phyloP scores from a whole-genome alignment of 2,888 invertebrate genomes.

The Xestia sexstrigata region DNA sequence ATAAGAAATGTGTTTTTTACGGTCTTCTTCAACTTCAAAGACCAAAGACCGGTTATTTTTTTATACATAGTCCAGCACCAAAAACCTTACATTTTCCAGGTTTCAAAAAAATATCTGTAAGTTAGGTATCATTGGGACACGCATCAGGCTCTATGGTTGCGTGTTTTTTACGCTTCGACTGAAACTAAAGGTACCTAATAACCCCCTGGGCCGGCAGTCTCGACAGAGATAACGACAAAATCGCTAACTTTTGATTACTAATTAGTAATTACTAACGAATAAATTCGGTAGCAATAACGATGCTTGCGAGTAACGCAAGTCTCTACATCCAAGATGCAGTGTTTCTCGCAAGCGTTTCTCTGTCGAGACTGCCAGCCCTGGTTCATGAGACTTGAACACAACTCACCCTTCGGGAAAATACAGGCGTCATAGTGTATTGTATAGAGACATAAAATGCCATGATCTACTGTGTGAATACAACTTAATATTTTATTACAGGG shows the following conservation, averaged over 20 bases:
- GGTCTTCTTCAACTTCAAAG: constrained; percentile 25
- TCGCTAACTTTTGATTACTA: too few species aligned
- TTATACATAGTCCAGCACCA: neutral
- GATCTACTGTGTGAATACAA: neutral
- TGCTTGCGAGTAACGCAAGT: too few species aligned
- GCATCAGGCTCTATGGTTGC: constrained; percentile 12
- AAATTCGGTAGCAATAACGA: too few species aligned
- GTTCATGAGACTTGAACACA: too few species aligned
- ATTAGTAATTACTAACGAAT: too few species aligned
- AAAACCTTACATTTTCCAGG: neutral
- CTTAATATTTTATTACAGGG: neutral
- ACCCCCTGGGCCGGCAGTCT: too few species aligned
- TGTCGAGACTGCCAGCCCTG: too few species aligned
- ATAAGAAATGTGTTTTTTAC: constrained; percentile 9
- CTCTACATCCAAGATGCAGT: too few species aligned
- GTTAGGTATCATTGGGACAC: neutral
- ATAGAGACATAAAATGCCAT: neutral
- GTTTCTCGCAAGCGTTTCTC: too few species aligned
- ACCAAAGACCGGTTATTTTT: constrained; percentile 21
- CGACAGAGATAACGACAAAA: too few species aligned
- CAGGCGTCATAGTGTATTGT: neutral
- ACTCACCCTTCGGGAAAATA: neutral
- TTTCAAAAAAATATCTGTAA: neutral
- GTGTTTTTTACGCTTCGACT: constrained; percentile 12
- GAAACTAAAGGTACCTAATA: neutral